These are phyloP conservation scores for Sebastes alutus DNA, from an alignment of 2,797 vertebrate genomes.

Conservation along the genomic window DNA sequence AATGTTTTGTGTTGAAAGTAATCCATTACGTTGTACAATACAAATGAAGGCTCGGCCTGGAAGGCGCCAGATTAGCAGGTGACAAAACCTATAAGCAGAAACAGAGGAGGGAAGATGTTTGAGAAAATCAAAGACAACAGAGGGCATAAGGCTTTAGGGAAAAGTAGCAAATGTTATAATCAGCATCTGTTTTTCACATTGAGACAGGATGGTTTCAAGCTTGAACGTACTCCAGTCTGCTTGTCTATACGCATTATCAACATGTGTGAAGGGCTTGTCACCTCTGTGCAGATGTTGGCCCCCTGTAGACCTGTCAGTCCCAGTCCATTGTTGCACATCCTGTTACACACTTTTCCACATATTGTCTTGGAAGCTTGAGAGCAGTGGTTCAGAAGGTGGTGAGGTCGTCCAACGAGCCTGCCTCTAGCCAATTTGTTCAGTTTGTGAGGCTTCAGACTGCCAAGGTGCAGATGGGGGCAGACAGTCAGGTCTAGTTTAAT, in stretches of 20 bases:
- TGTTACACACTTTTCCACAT: not conserved
- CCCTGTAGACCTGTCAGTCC: not conserved
- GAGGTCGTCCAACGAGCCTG: slow-evolving; percentile 1
- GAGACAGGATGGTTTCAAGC: not conserved
- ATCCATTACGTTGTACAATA: not conserved
- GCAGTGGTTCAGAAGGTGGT: not conserved
- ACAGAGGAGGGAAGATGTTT: not conserved
- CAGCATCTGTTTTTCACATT: not conserved
- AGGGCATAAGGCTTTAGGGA: not conserved
- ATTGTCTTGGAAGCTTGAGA: not conserved
- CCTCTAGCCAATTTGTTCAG: slow-evolving; percentile 17
- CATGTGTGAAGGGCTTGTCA: not conserved
- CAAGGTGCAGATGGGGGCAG: slow-evolving; percentile 1
- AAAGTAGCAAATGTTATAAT: not conserved
- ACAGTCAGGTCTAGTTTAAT: slow-evolving; percentile 1
- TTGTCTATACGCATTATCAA: not conserved
- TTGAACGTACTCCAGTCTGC: not conserved
- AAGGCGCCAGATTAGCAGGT: not conserved
- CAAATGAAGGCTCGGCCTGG: not conserved
- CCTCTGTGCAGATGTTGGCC: not conserved
- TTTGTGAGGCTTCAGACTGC: slow-evolving; percentile 17
- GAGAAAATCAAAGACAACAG: not conserved
- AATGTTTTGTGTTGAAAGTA: not conserved
- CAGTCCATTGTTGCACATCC: not conserved
- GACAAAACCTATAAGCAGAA: not conserved